phyloP scores from a whole-genome alignment of 2,113 vertebrate species.

The Suricata suricatta region DNA sequence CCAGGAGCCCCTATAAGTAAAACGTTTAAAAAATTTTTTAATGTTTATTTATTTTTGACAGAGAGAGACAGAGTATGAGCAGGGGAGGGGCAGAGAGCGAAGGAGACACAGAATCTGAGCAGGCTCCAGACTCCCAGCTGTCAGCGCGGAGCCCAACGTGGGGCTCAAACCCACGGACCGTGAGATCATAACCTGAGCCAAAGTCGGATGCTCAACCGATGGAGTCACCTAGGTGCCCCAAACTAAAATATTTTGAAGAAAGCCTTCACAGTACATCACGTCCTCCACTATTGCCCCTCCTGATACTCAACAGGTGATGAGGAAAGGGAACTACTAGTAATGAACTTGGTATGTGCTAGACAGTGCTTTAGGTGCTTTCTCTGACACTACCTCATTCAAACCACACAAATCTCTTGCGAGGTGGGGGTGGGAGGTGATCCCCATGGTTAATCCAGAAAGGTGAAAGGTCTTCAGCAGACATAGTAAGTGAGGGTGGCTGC shows the following conservation, averaged over 20 bases:
- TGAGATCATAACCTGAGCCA: neutral
- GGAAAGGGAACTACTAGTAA: neutral
- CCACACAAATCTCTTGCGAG: neutral
- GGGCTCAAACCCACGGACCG: neutral
- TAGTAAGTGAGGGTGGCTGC: neutral
- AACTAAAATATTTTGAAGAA: constrained; percentile 22
- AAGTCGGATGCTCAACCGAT: neutral
- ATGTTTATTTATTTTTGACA: neutral
- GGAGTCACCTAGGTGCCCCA: neutral
- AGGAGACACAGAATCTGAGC: neutral
- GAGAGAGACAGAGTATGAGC: neutral
- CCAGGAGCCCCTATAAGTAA: neutral
- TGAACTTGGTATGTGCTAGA: neutral
- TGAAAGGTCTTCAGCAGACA: neutral
- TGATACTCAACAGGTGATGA: neutral
- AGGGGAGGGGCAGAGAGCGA: neutral
- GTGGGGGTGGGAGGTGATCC: neutral
- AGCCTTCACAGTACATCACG: neutral
- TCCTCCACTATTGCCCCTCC: neutral
- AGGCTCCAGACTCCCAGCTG: neutral
- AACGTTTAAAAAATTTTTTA: neutral
- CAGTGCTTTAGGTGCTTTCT: neutral
- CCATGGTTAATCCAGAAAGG: neutral
- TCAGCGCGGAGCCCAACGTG: neutral
- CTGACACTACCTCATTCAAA: neutral